A percentile compares a stretch with the other conserved stretches of the same genome.
Conservation (phyloP, 2,888 invertebrate species). For the Cheilosia soror region DNA sequence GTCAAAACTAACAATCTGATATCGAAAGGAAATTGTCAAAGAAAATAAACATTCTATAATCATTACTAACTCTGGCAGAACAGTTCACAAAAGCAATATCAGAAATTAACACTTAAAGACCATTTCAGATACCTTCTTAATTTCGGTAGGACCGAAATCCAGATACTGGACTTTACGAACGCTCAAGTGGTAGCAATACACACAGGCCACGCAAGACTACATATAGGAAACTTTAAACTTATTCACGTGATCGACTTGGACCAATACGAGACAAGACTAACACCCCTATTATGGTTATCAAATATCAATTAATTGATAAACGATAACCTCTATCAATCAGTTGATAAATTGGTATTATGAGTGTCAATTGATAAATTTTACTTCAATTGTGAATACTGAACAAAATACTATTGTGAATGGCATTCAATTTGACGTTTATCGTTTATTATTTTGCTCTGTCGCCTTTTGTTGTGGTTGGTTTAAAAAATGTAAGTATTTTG, state of each 20-base stretch:
- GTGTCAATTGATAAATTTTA: no score
- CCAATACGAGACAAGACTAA: constrained; percentile 20
- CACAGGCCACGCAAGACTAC: constrained; percentile 46
- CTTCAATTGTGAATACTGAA: no score
- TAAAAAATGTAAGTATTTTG: no score
- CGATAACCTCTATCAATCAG: no score
- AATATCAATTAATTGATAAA: no score
- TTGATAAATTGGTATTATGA: no score
- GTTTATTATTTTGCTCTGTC: no score
- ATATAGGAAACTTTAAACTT: constrained; percentile 23
- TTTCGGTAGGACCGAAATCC: neutral
- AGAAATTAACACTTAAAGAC: constrained; percentile 5
- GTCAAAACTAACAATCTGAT: constrained; percentile 54
- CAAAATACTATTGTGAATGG: no score
- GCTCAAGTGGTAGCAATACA: constrained; percentile 45
- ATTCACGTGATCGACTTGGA: constrained; percentile 51
- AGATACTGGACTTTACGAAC: constrained; percentile 25
- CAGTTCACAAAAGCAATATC: constrained; percentile 40
- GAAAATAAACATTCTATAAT: constrained; percentile 47
- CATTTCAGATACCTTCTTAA: constrained; percentile 9
- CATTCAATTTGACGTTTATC: no score
- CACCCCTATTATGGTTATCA: no score
- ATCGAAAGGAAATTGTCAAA: constrained; percentile 52
- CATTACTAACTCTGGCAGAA: constrained; percentile 38
- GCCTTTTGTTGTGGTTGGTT: no score